These are phyloP conservation scores for Pammene aurita DNA, from an alignment of 2,888 invertebrate genomes.

Conservation along the genomic window DNA sequence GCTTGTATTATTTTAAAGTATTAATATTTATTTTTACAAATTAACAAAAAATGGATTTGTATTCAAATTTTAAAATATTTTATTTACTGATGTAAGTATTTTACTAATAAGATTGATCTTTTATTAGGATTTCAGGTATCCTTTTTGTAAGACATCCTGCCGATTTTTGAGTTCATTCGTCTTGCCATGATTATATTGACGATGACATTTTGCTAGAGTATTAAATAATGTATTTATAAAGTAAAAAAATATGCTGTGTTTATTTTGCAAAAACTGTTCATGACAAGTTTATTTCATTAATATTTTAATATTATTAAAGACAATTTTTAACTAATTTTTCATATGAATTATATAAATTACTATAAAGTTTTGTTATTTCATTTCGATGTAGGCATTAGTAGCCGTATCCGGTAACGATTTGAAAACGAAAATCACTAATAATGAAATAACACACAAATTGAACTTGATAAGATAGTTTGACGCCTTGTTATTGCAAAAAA, in stretches of 20 bases:
- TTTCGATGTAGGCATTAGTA: constrained; percentile 45
- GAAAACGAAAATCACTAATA: too few species aligned
- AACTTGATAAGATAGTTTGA: too few species aligned
- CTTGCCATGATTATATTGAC: constrained; percentile 42
- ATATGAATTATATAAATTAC: constrained; percentile 79
- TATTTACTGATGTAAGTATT: constrained; percentile 48
- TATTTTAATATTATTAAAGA: constrained; percentile 73
- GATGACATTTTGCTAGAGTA: constrained; percentile 41
- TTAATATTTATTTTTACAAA: constrained; percentile 67
- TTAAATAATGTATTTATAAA: constrained; percentile 35
- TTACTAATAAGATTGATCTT: constrained; percentile 40
- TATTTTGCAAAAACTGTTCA: constrained; percentile 51
- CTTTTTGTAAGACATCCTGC: constrained; percentile 40
- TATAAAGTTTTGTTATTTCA: constrained; percentile 57
- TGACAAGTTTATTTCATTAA: constrained; percentile 67
- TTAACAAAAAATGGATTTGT: constrained; percentile 53
- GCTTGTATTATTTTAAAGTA: constrained; percentile 79
- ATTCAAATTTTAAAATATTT: constrained; percentile 51
- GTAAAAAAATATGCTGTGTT: constrained; percentile 30
- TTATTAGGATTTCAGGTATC: constrained; percentile 37
- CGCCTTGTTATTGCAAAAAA: too few species aligned
- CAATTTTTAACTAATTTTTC: constrained; percentile 77
- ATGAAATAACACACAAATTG: too few species aligned
- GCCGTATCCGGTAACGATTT: too few species aligned
- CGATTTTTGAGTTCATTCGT: constrained; percentile 42